phyloP scores from a whole-genome alignment of 1,140 invertebrate genomes.

The Carposina sasakii region DNA sequence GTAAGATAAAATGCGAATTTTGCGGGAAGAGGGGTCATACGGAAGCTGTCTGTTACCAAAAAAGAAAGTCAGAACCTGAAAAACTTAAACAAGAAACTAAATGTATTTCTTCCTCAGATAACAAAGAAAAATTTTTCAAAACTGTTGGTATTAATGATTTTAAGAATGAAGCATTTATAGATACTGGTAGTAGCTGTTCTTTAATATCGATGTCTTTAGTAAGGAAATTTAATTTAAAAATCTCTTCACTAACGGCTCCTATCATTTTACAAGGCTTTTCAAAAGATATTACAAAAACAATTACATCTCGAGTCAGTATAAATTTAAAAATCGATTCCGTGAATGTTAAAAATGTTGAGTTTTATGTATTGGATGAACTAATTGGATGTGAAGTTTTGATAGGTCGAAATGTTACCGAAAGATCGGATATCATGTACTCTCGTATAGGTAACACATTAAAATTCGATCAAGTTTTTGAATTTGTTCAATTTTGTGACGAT shows the following conservation, averaged over 20 bases:
- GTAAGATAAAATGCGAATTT: no score
- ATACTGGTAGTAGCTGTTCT: slow-evolving; percentile 6
- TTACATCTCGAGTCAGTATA: background rate
- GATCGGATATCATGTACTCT: background rate
- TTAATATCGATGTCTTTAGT: background rate
- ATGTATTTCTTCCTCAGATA: no score
- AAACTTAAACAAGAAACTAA: no score
- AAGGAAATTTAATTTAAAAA: background rate
- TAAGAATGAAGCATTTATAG: no score
- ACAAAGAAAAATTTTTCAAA: no score
- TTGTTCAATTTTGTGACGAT: no score
- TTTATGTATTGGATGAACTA: background rate
- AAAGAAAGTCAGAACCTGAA: no score
- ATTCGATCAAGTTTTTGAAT: background rate
- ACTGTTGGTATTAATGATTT: no score
- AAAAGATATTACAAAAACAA: background rate
- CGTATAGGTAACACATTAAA: background rate
- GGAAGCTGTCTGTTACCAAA: no score
- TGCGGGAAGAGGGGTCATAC: no score
- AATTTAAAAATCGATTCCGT: background rate
- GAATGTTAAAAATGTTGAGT: background rate
- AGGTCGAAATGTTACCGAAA: slow-evolving; percentile 3
- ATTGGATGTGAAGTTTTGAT: background rate
- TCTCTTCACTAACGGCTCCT: background rate
- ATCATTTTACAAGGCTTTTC: background rate